Evolutionary conservation across 2,888 invertebrate genomes (phyloP).

Genomic region (Diadegma fenestrale): DNA sequence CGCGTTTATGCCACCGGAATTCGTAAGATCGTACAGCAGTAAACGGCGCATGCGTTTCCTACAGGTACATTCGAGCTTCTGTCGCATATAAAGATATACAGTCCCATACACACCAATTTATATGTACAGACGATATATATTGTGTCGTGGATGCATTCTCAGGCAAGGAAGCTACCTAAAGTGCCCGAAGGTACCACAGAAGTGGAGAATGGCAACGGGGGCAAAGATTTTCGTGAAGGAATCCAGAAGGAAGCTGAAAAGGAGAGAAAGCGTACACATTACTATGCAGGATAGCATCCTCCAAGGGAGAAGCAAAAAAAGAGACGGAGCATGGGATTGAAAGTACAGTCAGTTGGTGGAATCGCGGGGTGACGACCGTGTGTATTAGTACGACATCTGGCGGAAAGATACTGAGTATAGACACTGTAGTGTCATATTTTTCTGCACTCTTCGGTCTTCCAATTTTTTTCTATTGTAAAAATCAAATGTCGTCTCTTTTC

Average conservation of each 20-base stretch:
- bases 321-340: slow-evolving; percentile 19
- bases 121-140: slow-evolving; percentile 25
- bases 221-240: slow-evolving; percentile 53
- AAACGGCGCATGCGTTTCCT: slow-evolving; percentile 10
- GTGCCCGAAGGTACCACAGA: slow-evolving; percentile 41
- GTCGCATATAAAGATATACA: slow-evolving; percentile 4
- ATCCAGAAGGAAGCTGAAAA: slow-evolving; percentile 49
- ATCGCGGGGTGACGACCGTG: slow-evolving; percentile 2
- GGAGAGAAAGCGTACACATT: slow-evolving; percentile 67
- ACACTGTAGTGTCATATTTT: neutral
- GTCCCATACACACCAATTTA: neutral
- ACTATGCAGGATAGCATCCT: slow-evolving; percentile 73
- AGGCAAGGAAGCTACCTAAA: slow-evolving; percentile 39
- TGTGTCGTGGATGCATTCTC: slow-evolving; percentile 15
- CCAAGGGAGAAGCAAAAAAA: slow-evolving; percentile 37
- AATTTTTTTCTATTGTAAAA: neutral
- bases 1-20: slow-evolving; percentile 61
- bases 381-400: neutral
- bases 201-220: slow-evolving; percentile 32
- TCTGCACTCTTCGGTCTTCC: neutral
- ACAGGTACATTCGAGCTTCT: neutral
- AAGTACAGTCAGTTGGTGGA: neutral
- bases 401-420: neutral
- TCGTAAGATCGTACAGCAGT: slow-evolving; percentile 52
- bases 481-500: neutral